A percentile compares a stretch with the other conserved stretches of the same genome.
Evolutionary conservation across 2,888 invertebrate species (phyloP).

Genomic region (Eilema sororculum): DNA sequence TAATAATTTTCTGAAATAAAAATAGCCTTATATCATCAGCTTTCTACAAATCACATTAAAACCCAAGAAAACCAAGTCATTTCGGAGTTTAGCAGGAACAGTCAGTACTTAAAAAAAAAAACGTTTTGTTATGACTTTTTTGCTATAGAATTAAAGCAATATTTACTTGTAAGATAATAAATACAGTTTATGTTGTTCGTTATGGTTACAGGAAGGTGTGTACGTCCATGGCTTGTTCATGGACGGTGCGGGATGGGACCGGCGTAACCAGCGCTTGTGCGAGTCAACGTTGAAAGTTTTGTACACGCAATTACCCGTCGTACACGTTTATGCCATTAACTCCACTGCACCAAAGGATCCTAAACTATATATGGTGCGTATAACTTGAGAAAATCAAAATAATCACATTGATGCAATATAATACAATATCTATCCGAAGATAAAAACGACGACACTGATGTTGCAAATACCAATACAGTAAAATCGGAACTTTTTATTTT

Average conservation of each 20-base stretch:
- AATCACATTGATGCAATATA: background rate
- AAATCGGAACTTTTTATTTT: constrained; percentile 6
- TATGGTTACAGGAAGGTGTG: constrained; percentile 90
- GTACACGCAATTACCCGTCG: constrained; percentile 92
- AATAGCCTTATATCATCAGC: too few species aligned
- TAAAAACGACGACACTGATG: too few species aligned
- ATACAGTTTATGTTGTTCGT: background rate
- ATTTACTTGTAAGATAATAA: too few species aligned
- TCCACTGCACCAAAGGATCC: constrained; percentile 90
- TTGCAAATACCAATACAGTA: background rate
- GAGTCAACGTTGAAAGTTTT: constrained; percentile 94
- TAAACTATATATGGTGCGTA: constrained; percentile 90
- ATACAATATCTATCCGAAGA: background rate
- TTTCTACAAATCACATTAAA: too few species aligned
- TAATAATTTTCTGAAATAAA: too few species aligned
- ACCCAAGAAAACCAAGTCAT: too few species aligned
- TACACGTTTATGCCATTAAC: constrained; percentile 93
- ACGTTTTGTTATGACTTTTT: too few species aligned
- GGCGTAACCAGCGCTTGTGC: constrained; percentile 89
- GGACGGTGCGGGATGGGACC: constrained; percentile 97
- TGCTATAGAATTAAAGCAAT: too few species aligned
- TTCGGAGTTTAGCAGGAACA: too few species aligned
- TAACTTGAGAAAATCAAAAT: background rate
- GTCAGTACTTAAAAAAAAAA: too few species aligned
- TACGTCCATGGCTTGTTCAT: constrained; percentile 94